These are phyloP conservation scores for Eunapius fragilis DNA, from an alignment of 37 sponge, comb jelly and placozoan genomes.

Conservation along the genomic window DNA sequence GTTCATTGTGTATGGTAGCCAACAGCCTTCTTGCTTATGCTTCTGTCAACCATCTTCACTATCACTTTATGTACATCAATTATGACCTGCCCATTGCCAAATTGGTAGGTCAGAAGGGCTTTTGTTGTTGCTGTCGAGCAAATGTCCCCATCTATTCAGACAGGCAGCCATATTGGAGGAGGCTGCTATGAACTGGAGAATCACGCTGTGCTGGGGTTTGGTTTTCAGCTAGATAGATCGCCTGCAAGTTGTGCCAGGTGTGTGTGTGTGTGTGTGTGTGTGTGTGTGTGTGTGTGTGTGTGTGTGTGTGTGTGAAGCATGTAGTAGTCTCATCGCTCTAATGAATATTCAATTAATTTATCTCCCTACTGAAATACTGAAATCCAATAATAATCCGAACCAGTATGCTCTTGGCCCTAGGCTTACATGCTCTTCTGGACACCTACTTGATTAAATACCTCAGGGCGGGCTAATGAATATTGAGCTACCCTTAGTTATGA, in stretches of 20 bases:
- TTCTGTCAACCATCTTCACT: slow-evolving; percentile 89
- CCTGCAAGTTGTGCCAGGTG: slow-evolving; percentile 36
- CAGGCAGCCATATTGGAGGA: slow-evolving; percentile 25
- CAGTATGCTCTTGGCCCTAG: too few relatives aligned
- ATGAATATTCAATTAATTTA: too few relatives aligned
- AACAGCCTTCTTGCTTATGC: slow-evolving; percentile 86
- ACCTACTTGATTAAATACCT: too few relatives aligned
- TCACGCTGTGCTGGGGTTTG: slow-evolving; percentile 43
- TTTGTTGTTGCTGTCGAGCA: neutral
- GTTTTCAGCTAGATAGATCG: slow-evolving; percentile 41
- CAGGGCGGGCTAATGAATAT: too few relatives aligned
- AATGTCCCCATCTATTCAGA: slow-evolving; percentile 11
- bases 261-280: too few relatives aligned
- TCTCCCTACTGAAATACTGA: too few relatives aligned
- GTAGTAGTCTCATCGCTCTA: too few relatives aligned
- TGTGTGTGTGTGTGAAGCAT: too few relatives aligned
- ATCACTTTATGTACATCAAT: slow-evolving; percentile 58
- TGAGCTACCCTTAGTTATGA: too few relatives aligned
- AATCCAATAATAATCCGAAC: too few relatives aligned
- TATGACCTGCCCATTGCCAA: slow-evolving; percentile 39
- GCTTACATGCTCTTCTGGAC: too few relatives aligned
- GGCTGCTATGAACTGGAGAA: slow-evolving; percentile 37
- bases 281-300: too few relatives aligned
- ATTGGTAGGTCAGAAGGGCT: slow-evolving; percentile 23
- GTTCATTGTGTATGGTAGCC: slow-evolving; percentile 66